phyloP scores from a whole-genome alignment of 1,140 invertebrate species.

The Megalopta genalis region DNA sequence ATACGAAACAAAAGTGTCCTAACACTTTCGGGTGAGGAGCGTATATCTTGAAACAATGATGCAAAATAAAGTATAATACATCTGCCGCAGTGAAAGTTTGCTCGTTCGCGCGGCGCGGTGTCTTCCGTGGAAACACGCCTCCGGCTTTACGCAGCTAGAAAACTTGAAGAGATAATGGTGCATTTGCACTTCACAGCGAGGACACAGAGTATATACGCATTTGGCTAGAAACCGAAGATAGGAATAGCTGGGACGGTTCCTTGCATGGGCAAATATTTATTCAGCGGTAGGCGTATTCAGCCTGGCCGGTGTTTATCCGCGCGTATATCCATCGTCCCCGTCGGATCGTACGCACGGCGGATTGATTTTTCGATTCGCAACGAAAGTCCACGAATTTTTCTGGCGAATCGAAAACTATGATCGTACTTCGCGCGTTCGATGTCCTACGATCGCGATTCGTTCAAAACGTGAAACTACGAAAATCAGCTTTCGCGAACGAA shows the following conservation, averaged over 20 bases:
- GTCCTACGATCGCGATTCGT: neutral
- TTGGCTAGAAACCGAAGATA: slow-evolving; percentile 59
- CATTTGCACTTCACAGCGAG: too few relatives aligned
- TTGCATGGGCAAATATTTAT: slow-evolving; percentile 74
- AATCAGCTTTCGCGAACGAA: too few relatives aligned
- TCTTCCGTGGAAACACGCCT: too few relatives aligned
- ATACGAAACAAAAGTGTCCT: too few relatives aligned
- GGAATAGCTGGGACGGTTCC: slow-evolving; percentile 62
- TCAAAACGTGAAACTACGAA: too few relatives aligned
- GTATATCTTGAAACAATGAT: too few relatives aligned
- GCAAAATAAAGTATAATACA: too few relatives aligned
- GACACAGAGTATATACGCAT: slow-evolving; percentile 16
- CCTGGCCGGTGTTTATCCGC: slow-evolving; percentile 67
- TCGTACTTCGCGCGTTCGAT: neutral
- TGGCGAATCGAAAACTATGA: neutral
- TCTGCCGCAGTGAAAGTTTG: too few relatives aligned
- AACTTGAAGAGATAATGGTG: too few relatives aligned
- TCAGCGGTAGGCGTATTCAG: slow-evolving; percentile 65
- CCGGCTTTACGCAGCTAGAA: too few relatives aligned
- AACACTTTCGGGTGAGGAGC: too few relatives aligned
- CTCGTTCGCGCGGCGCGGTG: too few relatives aligned
- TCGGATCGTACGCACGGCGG: slow-evolving; percentile 41
- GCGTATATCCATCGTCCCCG: slow-evolving; percentile 68
- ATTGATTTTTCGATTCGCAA: slow-evolving; percentile 58
- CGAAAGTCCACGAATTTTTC: neutral